Conservation (phyloP, 2,888 invertebrate genomes). For the Spodoptera exigua region DNA sequence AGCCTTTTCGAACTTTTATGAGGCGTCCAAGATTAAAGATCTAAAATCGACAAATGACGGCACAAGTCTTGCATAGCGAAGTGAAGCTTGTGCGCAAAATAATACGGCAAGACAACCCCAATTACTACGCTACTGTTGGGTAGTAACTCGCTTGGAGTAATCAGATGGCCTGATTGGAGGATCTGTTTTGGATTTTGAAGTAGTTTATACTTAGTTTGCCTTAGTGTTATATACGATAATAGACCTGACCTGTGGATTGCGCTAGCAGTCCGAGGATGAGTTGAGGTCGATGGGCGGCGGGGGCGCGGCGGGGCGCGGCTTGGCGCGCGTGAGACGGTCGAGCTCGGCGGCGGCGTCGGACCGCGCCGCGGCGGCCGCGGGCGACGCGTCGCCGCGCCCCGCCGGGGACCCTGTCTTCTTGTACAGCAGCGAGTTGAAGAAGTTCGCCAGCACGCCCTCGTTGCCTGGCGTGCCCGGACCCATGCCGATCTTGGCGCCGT, state of each 20-base stretch:
- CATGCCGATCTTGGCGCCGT: constrained; percentile 92
- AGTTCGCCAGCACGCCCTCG: constrained; percentile 98
- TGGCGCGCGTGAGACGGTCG: constrained; percentile 95
- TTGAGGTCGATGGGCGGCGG: constrained; percentile 91
- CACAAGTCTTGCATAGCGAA: no score
- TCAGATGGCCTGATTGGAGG: no score
- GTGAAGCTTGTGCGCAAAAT: no score
- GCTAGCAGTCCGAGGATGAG: constrained; percentile 81
- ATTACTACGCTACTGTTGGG: no score
- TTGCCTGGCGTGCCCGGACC: constrained; percentile 91
- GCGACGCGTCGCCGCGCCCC: constrained; percentile 77
- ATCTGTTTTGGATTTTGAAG: no score
- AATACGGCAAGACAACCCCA: no score
- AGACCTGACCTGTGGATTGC: constrained; percentile 29
- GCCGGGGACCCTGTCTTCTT: constrained; percentile 96
- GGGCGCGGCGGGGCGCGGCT: constrained; percentile 79
- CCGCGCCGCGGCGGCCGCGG: constrained; percentile 90
- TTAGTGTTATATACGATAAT: no score
- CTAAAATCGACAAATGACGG: no score
- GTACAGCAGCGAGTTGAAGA: constrained; percentile 98
- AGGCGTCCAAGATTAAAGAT: no score
- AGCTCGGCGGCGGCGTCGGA: constrained; percentile 98
- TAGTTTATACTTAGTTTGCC: no score
- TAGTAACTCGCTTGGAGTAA: no score
- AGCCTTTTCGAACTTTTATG: no score